Percentiles rank a stretch among this genome's conserved stretches.
Conservation (phyloP, 1,140 invertebrate genomes). For the Trissolcus basalis region DNA sequence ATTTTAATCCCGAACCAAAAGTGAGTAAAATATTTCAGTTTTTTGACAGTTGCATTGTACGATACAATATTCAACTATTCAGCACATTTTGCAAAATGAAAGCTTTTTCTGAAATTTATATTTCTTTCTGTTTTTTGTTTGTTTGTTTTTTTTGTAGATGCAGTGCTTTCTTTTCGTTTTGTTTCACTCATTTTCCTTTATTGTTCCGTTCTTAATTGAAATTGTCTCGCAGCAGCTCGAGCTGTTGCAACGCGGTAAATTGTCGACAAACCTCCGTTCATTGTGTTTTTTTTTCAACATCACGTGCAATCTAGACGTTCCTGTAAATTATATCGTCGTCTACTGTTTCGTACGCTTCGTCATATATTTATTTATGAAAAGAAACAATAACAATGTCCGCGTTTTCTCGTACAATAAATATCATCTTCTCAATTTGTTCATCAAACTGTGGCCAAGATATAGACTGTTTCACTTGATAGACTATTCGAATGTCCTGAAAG, state of each 20-base stretch:
- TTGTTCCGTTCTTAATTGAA: constrained; percentile 58
- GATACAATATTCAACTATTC: too few species aligned
- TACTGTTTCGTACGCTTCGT: constrained; percentile 18
- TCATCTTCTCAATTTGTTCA: constrained; percentile 5
- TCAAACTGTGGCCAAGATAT: too few species aligned
- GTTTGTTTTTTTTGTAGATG: not conserved
- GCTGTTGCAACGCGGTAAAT: constrained; percentile 44
- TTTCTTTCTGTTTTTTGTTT: too few species aligned
- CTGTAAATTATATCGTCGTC: constrained; percentile 47
- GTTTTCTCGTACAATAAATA: constrained; percentile 6
- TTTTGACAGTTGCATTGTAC: too few species aligned
- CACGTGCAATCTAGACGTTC: constrained; percentile 37
- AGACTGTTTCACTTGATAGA: too few species aligned
- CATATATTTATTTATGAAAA: constrained; percentile 25
- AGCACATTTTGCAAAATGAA: too few species aligned
- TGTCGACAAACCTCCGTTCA: constrained; percentile 41
- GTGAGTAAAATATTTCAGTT: too few species aligned
- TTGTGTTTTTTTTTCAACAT: constrained; percentile 46
- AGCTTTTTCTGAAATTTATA: too few species aligned
- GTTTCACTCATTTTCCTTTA: constrained; percentile 56
- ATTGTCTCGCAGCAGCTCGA: constrained; percentile 49
- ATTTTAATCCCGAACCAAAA: too few species aligned
- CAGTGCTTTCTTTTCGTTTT: constrained; percentile 43
- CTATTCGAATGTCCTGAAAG: too few species aligned
- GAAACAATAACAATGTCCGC: constrained; percentile 15